Conservation (phyloP, 2,888 invertebrate species). For the Lepas anatifera region DNA sequence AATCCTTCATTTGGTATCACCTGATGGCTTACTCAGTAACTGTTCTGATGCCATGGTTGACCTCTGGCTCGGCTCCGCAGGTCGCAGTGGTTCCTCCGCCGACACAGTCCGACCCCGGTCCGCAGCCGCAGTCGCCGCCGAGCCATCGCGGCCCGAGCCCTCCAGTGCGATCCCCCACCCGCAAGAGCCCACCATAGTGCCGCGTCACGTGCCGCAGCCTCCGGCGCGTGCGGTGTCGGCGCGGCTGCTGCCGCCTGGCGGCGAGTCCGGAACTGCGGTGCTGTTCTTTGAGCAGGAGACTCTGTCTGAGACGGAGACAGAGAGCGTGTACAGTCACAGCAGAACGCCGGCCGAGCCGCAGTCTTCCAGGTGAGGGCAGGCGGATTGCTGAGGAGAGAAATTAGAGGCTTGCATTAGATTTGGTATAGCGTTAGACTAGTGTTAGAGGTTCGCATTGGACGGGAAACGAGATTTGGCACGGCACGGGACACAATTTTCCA, state of each 20-base stretch:
- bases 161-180: neutral
- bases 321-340: neutral
- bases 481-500: no score
- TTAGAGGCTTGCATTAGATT: no score
- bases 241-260: neutral
- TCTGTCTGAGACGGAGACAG: neutral
- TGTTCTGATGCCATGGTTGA: no score
- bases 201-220: neutral
- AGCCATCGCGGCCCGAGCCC: neutral
- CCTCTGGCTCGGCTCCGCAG: neutral
- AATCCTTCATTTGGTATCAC: no score
- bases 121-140: no score
- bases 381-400: no score
- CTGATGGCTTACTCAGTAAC: no score
- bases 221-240: neutral
- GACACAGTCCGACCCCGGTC: neutral
- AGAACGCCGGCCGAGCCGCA: neutral
- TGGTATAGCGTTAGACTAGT: no score
- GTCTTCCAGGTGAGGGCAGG: neutral
- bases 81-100: neutral
- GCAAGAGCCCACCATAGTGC: neutral
- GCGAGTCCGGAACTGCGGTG: neutral
- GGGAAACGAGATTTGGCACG: no score
- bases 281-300: neutral
- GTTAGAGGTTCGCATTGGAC: no score